phyloP scores from a whole-genome alignment of 2,888 invertebrate species.

The Pasiphila rectangulata region DNA sequence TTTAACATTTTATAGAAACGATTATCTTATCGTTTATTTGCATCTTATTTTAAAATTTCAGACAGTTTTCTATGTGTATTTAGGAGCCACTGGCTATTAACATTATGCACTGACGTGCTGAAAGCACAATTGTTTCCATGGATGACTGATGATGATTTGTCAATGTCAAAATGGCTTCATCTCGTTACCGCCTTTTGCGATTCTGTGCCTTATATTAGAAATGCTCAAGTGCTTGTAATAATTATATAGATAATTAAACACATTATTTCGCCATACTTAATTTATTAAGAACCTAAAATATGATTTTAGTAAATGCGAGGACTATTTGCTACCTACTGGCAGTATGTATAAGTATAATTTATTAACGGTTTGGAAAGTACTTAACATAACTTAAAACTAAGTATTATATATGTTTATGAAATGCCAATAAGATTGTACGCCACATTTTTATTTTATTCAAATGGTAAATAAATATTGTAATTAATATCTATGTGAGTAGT shows the following conservation, averaged over 20 bases:
- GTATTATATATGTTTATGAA: conserved; percentile 55
- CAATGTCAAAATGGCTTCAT: too few relatives aligned
- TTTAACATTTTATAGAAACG: too few relatives aligned
- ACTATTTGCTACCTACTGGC: conserved; percentile 60
- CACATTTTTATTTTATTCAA: conserved; percentile 41
- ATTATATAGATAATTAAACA: conserved; percentile 10
- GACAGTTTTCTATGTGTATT: too few relatives aligned
- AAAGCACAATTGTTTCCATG: too few relatives aligned
- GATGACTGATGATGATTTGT: not conserved
- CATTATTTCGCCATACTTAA: conserved; percentile 35
- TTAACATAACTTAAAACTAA: conserved; percentile 47
- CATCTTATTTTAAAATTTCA: too few relatives aligned
- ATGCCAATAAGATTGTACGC: conserved; percentile 76
- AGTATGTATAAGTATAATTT: conserved; percentile 50
- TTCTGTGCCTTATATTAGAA: too few relatives aligned
- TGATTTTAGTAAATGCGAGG: conserved; percentile 68
- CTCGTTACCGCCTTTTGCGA: too few relatives aligned
- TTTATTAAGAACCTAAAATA: conserved; percentile 37
- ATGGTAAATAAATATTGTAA: not conserved
- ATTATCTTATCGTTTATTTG: too few relatives aligned
- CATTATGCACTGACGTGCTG: too few relatives aligned
- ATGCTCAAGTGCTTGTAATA: too few relatives aligned
- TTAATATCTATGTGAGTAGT: too few relatives aligned
- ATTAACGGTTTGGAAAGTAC: conserved; percentile 57
- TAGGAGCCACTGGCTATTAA: too few relatives aligned